Evolutionary conservation across 92 coral and sea anemone species (phyloP).

Genomic region (Porites lobata): DNA sequence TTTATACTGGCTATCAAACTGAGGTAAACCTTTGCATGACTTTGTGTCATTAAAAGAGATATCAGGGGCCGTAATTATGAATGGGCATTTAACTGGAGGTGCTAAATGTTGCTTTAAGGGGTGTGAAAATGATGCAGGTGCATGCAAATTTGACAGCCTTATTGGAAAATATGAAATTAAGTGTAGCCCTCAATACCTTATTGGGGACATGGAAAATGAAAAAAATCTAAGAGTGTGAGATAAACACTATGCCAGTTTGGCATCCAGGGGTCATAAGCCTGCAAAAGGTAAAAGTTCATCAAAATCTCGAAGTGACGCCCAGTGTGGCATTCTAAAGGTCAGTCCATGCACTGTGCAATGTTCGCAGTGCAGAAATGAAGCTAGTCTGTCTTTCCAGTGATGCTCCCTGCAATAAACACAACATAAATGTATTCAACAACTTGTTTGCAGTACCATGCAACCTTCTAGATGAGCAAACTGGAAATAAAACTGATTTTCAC

Average conservation of each 20-base stretch:
- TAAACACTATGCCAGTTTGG: no score
- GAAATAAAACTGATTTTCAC: conserved; percentile 26
- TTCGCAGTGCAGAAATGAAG: conserved; percentile 31
- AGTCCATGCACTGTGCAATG: conserved; percentile 1
- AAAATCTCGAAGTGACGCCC: conserved; percentile 18
- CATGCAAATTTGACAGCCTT: conserved; percentile 32
- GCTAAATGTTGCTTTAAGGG: conserved; percentile 18
- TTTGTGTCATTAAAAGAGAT: conserved; percentile 18
- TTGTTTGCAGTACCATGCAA: conserved; percentile 52
- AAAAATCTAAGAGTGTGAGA: no score
- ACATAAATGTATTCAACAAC: conserved; percentile 30
- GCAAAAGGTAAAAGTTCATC: conserved; percentile 25
- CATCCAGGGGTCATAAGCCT: conserved; percentile 5
- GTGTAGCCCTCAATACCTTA: no score
- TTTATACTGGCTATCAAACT: conserved; percentile 45
- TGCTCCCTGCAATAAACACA: conserved; percentile 12
- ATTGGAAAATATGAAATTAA: neutral
- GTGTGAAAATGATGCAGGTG: conserved; percentile 51
- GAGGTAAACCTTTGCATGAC: conserved; percentile 49
- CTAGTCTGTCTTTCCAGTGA: conserved; percentile 20
- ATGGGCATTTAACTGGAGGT: no score
- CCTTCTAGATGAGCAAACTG: conserved; percentile 28
- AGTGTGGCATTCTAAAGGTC: conserved; percentile 9
- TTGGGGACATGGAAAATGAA: no score
- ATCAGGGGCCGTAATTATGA: conserved; percentile 23